These are phyloP conservation scores for Habrosyne pyritoides DNA, from an alignment of 2,888 invertebrate genomes.

Conservation along the genomic window DNA sequence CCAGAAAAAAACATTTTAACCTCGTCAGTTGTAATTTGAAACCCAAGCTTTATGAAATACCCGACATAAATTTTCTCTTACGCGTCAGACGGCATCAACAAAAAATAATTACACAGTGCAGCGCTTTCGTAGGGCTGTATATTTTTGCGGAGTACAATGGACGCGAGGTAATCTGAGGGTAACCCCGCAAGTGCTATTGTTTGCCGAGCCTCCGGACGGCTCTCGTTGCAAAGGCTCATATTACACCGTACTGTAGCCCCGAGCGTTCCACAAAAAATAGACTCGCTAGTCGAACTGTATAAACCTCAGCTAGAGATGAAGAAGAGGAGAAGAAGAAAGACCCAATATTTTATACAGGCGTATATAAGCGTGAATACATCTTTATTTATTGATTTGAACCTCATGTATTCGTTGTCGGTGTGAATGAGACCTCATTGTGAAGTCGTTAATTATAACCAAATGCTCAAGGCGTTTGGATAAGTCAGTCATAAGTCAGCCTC, in stretches of 20 bases:
- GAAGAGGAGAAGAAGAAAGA: too few relatives aligned
- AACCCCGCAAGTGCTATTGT: slow-evolving; percentile 22
- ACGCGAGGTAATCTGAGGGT: slow-evolving; percentile 20
- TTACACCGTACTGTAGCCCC: background rate
- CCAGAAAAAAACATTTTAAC: background rate
- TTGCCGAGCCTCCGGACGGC: slow-evolving; percentile 16
- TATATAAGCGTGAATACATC: too few relatives aligned
- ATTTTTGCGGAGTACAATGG: slow-evolving; percentile 20
- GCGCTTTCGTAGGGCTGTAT: slow-evolving; percentile 9
- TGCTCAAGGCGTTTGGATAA: slow-evolving; percentile 23
- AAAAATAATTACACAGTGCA: slow-evolving; percentile 9
- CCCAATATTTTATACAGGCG: too few relatives aligned
- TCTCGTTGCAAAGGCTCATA: background rate
- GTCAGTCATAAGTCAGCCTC: slow-evolving; percentile 3
- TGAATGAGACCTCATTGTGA: slow-evolving; percentile 16
- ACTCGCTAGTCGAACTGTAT: too few relatives aligned
- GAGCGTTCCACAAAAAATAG: background rate
- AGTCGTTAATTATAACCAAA: slow-evolving; percentile 23
- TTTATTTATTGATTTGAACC: too few relatives aligned
- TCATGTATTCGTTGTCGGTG: slow-evolving; percentile 8
- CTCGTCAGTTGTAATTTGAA: background rate
- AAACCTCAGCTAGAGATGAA: too few relatives aligned
- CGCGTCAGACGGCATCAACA: slow-evolving; percentile 1
- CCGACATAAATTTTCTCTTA: slow-evolving; percentile 4
- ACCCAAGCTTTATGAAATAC: background rate